Evolutionary conservation across 23 tunicate genomes (phyloP).

Genomic region (Oikopleura vanhoeffeni): DNA sequence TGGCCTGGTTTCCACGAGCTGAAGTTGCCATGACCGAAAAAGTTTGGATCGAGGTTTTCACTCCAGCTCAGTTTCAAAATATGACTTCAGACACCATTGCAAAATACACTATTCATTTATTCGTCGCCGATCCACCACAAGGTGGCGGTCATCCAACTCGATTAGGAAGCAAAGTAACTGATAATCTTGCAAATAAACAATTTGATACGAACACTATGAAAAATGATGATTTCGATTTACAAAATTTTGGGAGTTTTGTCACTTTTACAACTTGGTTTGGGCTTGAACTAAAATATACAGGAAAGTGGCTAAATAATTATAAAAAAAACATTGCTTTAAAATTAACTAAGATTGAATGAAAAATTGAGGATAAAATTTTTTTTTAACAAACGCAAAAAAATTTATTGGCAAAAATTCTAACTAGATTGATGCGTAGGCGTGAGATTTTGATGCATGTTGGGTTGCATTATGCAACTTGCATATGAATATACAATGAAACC

Average conservation of each 20-base stretch:
- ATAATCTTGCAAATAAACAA: neutral
- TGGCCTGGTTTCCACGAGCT: neutral
- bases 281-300: neutral
- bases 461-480: too few species aligned
- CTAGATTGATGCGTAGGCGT: too few species aligned
- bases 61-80: too few species aligned
- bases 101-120: neutral
- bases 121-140: conserved; percentile 12
- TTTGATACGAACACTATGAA: neutral
- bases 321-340: too few species aligned
- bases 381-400: too few species aligned
- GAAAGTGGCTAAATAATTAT: too few species aligned
- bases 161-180: neutral
- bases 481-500: too few species aligned
- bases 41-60: neutral
- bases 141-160: neutral
- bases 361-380: too few species aligned
- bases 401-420: too few species aligned
- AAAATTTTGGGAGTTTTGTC: neutral
- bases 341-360: too few species aligned
- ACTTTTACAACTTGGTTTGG: conserved; percentile 1
- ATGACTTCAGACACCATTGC: neutral
- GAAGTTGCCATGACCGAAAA: conserved; percentile 5
- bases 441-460: too few species aligned
- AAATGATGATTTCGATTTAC: neutral